phyloP scores from a whole-genome alignment of 2,797 vertebrate genomes.

The Etheostoma perlongum region DNA sequence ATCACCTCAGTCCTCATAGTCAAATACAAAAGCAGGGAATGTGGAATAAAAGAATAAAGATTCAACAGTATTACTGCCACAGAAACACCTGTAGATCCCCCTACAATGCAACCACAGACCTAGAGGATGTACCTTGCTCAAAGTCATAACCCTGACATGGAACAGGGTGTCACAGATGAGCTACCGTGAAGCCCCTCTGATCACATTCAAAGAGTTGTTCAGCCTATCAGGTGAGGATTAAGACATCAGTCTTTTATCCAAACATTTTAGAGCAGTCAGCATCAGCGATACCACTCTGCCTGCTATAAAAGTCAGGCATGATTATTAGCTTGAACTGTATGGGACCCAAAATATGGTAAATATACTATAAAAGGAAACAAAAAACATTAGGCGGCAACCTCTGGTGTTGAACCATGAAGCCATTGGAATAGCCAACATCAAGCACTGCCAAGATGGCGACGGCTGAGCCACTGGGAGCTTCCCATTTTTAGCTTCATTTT shows the following conservation, averaged over 20 bases:
- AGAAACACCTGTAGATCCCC: constrained; percentile 6
- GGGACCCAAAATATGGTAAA: background rate
- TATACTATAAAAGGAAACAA: too few relatives aligned
- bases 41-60: background rate
- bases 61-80: background rate
- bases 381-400: too few relatives aligned
- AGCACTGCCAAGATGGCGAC: too few relatives aligned
- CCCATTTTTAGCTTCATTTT: too few relatives aligned
- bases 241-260: constrained; percentile 18
- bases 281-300: background rate
- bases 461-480: too few relatives aligned
- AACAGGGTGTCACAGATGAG: constrained; percentile 10
- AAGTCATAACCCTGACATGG: background rate
- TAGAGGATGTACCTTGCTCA: background rate
- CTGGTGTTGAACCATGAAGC: too few relatives aligned
- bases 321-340: background rate
- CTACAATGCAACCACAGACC: background rate
- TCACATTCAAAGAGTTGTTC: constrained; percentile 21
- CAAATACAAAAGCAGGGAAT: background rate
- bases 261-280: constrained; percentile 6
- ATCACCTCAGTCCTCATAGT: background rate
- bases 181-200: constrained; percentile 16
- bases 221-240: constrained; percentile 17
- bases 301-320: background rate
- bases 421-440: too few relatives aligned